Evolutionary conservation across 2,888 invertebrate species (phyloP).

Genomic region (Ceramica pisi): DNA sequence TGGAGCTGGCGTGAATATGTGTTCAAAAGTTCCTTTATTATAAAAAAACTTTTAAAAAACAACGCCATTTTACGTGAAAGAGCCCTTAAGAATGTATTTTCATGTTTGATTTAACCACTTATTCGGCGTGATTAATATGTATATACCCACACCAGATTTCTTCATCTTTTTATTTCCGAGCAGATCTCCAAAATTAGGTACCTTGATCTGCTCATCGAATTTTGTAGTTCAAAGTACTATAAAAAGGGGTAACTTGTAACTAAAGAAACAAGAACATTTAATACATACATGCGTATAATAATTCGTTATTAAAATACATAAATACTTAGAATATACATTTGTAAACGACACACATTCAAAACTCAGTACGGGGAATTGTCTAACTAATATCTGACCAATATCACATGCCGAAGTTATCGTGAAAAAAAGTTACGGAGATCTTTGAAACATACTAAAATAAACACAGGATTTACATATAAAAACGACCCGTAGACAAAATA

Average conservation of each 20-base stretch:
- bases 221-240: not conserved
- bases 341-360: slow-evolving; percentile 72
- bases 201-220: not conserved
- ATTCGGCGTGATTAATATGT: too few species aligned
- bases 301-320: slow-evolving; percentile 66
- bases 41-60: too few species aligned
- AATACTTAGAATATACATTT: slow-evolving; percentile 72
- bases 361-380: slow-evolving; percentile 71
- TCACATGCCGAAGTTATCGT: slow-evolving; percentile 42
- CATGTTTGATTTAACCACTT: too few species aligned
- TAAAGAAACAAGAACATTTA: slow-evolving; percentile 17
- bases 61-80: too few species aligned
- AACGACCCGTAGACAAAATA: not conserved
- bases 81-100: too few species aligned
- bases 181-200: too few species aligned
- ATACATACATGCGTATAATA: slow-evolving; percentile 58
- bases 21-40: too few species aligned
- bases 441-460: slow-evolving; percentile 44
- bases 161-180: too few species aligned
- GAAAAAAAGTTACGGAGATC: slow-evolving; percentile 64
- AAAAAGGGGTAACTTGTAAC: not conserved
- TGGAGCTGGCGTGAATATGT: too few species aligned
- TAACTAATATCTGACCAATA: slow-evolving; percentile 32
- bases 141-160: too few species aligned
- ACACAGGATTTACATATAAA: slow-evolving; percentile 20